Evolutionary conservation across 2,797 vertebrate species (phyloP).

Genomic region (Tenualosa ilisha): DNA sequence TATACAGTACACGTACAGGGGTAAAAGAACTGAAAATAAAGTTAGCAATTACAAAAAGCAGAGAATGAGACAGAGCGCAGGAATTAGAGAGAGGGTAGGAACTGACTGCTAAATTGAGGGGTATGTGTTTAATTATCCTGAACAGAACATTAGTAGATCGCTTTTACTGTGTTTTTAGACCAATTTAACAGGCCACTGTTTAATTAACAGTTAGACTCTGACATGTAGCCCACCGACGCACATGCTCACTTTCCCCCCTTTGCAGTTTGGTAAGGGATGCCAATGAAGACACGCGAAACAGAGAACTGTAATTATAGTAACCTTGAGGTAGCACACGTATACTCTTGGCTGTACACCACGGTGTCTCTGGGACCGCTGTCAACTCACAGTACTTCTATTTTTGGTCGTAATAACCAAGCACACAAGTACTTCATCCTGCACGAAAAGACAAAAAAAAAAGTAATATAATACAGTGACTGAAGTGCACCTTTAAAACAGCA

Average conservation of each 20-base stretch:
- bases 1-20: not conserved
- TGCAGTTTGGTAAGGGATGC: slow-evolving; percentile 8
- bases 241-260: not conserved
- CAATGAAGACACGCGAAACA: slow-evolving; percentile 21
- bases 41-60: not conserved
- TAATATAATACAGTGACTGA: too few relatives aligned
- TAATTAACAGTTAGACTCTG: slow-evolving; percentile 73
- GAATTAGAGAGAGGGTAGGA: slow-evolving; percentile 65
- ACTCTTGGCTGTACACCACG: not conserved
- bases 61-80: not conserved
- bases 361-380: not conserved
- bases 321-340: not conserved
- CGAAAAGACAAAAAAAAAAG: too few relatives aligned
- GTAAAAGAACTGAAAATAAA: not conserved
- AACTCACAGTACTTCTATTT: not conserved
- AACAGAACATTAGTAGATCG: slow-evolving; percentile 77
- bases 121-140: slow-evolving; percentile 77
- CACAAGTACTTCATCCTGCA: too few relatives aligned
- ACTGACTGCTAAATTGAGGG: slow-evolving; percentile 74
- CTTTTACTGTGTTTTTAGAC: slow-evolving; percentile 68
- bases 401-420: too few relatives aligned
- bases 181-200: slow-evolving; percentile 69
- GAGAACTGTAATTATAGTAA: slow-evolving; percentile 18
- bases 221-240: slow-evolving; percentile 57
- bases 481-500: too few relatives aligned